These are phyloP conservation scores for Turdus rufiventris DNA, from an alignment of 2,113 vertebrate species.

Conservation along the genomic window DNA sequence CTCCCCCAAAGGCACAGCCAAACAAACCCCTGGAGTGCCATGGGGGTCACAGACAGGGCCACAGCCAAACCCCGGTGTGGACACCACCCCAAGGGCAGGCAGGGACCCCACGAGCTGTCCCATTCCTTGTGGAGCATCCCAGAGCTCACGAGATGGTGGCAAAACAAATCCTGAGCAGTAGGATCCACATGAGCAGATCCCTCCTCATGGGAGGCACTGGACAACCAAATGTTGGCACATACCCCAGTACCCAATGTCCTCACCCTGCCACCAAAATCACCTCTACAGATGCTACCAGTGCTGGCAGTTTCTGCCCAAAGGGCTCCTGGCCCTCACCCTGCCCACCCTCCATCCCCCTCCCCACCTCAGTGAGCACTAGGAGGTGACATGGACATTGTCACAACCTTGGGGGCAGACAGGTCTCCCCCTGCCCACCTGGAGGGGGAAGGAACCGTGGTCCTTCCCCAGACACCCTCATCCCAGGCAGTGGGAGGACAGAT, in stretches of 20 bases:
- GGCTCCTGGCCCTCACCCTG: background rate
- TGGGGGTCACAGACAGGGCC: rapidly evolving
- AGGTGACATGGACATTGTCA: background rate
- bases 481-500: rapidly evolving
- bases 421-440: rapidly evolving
- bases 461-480: background rate
- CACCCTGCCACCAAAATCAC: background rate
- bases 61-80: background rate
- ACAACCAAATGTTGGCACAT: background rate
- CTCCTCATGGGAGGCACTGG: background rate
- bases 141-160: background rate
- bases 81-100: background rate
- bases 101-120: background rate
- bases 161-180: background rate
- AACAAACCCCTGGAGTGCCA: rapidly evolving
- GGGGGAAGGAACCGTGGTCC: rapidly evolving
- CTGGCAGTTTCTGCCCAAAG: background rate
- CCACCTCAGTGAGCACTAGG: background rate
- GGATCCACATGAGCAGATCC: background rate
- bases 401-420: background rate
- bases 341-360: background rate
- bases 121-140: rapidly evolving
- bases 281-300: background rate
- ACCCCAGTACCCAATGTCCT: rapidly evolving
- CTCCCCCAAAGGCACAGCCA: background rate